Conservation (phyloP, 2,113 vertebrate species). For the Trogon melanurus region DNA sequence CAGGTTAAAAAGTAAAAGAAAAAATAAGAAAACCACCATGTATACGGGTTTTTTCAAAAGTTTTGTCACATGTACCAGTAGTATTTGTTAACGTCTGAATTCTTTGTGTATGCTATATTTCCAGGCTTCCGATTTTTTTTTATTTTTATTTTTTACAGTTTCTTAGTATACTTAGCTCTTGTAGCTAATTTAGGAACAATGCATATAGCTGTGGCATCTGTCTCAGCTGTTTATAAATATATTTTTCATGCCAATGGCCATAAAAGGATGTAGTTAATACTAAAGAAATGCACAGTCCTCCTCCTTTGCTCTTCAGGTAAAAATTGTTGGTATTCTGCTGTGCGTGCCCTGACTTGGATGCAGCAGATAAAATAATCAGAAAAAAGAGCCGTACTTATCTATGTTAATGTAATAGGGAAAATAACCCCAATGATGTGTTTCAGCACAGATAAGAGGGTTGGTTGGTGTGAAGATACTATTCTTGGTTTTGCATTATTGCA, state of each 20-base stretch:
- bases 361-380: not conserved
- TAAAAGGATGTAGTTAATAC: not conserved
- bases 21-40: not conserved
- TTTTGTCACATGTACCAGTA: rapidly evolving
- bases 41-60: not conserved
- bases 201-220: not conserved
- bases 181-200: not conserved
- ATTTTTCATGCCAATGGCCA: not conserved
- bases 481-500: not conserved
- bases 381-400: not conserved
- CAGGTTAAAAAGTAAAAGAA: not conserved
- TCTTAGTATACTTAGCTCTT: not conserved
- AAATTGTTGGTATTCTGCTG: not conserved
- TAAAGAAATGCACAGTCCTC: not conserved
- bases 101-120: not conserved
- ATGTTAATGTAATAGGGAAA: not conserved
- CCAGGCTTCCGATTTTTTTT: not conserved
- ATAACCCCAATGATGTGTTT: not conserved
- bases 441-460: not conserved
- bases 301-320: not conserved
- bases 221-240: not conserved
- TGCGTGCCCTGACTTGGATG: not conserved
- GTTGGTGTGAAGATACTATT: not conserved
- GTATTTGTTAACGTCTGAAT: not conserved
- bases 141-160: not conserved